These are phyloP conservation scores for Hetaerina titia DNA, from an alignment of 2,888 invertebrate genomes.

Conservation along the genomic window DNA sequence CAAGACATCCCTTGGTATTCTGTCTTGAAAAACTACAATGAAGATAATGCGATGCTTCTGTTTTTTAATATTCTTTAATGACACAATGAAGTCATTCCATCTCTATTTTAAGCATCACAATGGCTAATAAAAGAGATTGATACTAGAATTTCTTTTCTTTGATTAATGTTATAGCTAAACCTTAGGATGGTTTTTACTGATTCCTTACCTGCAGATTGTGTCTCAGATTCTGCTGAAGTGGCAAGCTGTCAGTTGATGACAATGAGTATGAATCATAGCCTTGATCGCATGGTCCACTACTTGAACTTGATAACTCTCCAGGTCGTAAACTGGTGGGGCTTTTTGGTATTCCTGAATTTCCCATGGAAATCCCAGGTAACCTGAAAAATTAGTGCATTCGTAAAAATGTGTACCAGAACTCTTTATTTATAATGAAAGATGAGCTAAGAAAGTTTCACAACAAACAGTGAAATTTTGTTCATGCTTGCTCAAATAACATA, in stretches of 20 bases:
- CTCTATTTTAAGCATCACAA: too few species aligned
- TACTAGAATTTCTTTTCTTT: too few species aligned
- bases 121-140: too few species aligned
- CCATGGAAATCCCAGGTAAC: constrained; percentile 75
- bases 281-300: constrained; percentile 87
- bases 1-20: too few species aligned
- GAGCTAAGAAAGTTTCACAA: too few species aligned
- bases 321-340: constrained; percentile 84
- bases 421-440: too few species aligned
- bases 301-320: constrained; percentile 83
- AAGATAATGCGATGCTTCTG: too few species aligned
- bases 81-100: too few species aligned
- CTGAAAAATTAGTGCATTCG: constrained; percentile 71
- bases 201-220: constrained; percentile 84
- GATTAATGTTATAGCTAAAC: too few species aligned
- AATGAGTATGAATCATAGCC: constrained; percentile 95
- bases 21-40: too few species aligned
- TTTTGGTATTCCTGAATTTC: constrained; percentile 80
- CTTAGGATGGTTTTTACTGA: neutral
- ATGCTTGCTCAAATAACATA: too few species aligned
- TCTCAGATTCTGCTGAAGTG: constrained; percentile 88
- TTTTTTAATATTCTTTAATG: too few species aligned
- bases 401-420: neutral
- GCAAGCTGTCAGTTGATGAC: constrained; percentile 93
- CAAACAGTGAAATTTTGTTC: neutral